A percentile compares a stretch with the other conserved stretches of the same genome.
phyloP scores from a whole-genome alignment of 2,113 vertebrate species.

The Scartelaos histophorus region DNA sequence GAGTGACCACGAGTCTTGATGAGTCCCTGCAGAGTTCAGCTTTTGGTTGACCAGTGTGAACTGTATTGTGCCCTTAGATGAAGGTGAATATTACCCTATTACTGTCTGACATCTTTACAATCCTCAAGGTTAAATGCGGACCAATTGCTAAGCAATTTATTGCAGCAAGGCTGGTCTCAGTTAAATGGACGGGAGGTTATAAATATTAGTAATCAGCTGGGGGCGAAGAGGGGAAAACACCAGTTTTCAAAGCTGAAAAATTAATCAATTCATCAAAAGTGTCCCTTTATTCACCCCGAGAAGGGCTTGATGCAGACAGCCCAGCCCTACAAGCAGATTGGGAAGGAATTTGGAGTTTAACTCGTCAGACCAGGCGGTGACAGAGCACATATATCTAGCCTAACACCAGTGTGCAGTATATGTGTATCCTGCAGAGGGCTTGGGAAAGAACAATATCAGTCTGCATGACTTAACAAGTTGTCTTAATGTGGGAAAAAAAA shows the following conservation, averaged over 20 bases:
- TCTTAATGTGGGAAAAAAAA: neutral
- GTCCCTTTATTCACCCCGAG: constrained; percentile 71
- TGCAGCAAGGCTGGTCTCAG: constrained; percentile 54
- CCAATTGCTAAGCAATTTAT: constrained; percentile 74
- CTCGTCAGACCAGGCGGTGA: constrained; percentile 41
- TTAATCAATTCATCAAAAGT: constrained; percentile 78
- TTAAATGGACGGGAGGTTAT: constrained; percentile 79
- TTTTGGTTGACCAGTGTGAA: constrained; percentile 23
- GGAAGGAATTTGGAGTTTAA: constrained; percentile 56
- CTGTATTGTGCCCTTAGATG: constrained; percentile 43
- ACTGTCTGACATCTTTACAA: constrained; percentile 69
- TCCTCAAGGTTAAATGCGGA: constrained; percentile 71
- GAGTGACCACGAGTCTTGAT: neutral
- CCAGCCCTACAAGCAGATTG: constrained; percentile 64
- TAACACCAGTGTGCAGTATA: constrained; percentile 26
- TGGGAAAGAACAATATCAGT: neutral
- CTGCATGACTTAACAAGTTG: neutral
- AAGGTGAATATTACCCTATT: constrained; percentile 66
- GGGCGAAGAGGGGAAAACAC: constrained; percentile 47
- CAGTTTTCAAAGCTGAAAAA: constrained; percentile 76
- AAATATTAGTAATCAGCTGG: constrained; percentile 78
- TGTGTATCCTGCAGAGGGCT: neutral
- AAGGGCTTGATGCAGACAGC: constrained; percentile 54
- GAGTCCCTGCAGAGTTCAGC: constrained; percentile 25
- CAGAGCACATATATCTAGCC: constrained; percentile 58